Percentiles rank a stretch among this genome's conserved stretches.
These are phyloP conservation scores for Poeciliopsis infans DNA, from an alignment of 2,797 vertebrate species.

Conservation along the genomic window DNA sequence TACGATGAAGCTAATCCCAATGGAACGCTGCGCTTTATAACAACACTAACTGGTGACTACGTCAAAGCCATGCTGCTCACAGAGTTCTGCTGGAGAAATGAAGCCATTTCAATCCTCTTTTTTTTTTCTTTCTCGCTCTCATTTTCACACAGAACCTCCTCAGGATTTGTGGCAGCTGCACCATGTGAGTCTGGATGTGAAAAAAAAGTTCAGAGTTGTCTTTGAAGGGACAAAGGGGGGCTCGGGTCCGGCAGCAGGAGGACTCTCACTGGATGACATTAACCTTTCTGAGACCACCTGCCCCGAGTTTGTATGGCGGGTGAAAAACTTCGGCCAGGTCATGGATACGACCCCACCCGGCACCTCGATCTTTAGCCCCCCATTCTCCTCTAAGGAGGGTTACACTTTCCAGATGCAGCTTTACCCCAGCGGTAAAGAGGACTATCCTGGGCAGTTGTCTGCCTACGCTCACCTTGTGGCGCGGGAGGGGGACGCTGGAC, in stretches of 20 bases:
- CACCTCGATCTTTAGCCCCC: conserved; percentile 80
- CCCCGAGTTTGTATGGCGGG: conserved; percentile 89
- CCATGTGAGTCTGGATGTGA: conserved; percentile 80
- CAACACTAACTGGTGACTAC: conserved; percentile 81
- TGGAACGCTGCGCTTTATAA: conserved; percentile 76
- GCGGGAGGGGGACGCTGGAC: conserved; percentile 78
- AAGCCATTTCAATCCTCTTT: not conserved
- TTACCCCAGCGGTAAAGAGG: conserved; percentile 62
- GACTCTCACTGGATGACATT: conserved; percentile 91
- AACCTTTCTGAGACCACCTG: conserved; percentile 92
- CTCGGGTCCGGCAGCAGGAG: conserved; percentile 72
- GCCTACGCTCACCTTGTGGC: conserved; percentile 86
- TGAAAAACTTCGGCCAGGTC: conserved; percentile 84
- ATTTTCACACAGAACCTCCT: conserved; percentile 66
- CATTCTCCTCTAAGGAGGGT: conserved; percentile 86
- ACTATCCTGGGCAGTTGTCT: conserved; percentile 65
- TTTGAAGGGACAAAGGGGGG: conserved; percentile 82
- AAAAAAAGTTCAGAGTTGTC: conserved; percentile 86
- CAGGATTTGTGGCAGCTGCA: conserved; percentile 86
- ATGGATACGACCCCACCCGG: conserved; percentile 68
- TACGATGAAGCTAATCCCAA: conserved; percentile 70
- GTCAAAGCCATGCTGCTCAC: not conserved
- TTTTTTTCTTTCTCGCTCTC: conserved; percentile 16
- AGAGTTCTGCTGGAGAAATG: not conserved
- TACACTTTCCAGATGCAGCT: conserved; percentile 89